Percentiles rank a stretch among this genome's conserved stretches.
Conservation (phyloP, 2,797 vertebrate genomes). For the Phrynocephalus forsythii region DNA sequence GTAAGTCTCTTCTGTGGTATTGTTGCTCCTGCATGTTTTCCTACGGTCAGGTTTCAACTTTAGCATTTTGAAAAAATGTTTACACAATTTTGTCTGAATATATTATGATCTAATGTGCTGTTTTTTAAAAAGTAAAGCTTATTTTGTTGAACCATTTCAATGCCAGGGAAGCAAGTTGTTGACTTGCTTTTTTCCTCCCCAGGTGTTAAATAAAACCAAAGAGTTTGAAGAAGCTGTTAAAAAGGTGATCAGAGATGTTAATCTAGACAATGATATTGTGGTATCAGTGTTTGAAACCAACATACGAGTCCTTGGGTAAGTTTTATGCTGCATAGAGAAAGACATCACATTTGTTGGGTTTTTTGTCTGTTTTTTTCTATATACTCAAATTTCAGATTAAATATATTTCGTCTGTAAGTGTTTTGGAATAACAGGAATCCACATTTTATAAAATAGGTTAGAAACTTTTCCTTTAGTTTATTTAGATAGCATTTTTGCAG, state of each 20-base stretch:
- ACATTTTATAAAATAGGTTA: not conserved
- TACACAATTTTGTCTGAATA: too few relatives aligned
- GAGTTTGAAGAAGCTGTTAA: conserved; percentile 97
- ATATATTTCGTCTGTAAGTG: not conserved
- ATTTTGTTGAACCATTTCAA: not conserved
- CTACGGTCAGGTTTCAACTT: not conserved
- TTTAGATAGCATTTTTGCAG: not conserved
- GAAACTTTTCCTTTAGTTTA: not conserved
- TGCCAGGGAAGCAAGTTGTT: not conserved
- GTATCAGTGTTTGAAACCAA: conserved; percentile 99
- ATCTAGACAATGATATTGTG: conserved; percentile 97
- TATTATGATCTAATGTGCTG: too few relatives aligned
- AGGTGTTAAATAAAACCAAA: conserved; percentile 97
- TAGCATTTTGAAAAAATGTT: not conserved
- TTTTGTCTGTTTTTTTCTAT: not conserved
- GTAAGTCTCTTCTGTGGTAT: conserved; percentile 80
- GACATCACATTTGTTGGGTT: not conserved
- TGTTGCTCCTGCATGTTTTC: conserved; percentile 26
- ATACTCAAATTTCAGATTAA: not conserved
- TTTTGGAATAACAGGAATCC: not conserved
- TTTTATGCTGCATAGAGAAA: conserved; percentile 29
- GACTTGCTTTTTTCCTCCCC: conserved; percentile 46
- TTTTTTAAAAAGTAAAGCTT: not conserved
- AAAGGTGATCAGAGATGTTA: conserved; percentile 93
- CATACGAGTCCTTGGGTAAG: conserved; percentile 98